Conservation (phyloP, 2,888 invertebrate genomes). For the Xanthorhoe spadicearia region DNA sequence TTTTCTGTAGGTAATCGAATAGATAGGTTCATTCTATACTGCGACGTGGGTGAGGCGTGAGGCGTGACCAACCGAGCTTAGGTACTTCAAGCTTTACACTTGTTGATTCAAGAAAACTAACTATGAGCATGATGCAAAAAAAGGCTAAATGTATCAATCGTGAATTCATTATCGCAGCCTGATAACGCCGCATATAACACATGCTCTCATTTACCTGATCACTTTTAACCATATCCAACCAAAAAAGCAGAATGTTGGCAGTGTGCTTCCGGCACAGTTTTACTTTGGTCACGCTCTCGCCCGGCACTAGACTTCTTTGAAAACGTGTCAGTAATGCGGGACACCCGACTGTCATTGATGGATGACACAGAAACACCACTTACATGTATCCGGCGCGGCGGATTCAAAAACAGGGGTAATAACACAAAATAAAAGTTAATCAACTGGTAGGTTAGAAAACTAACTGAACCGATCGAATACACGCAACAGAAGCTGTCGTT, state of each 20-base stretch:
- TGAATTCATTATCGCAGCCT: slow-evolving; percentile 6
- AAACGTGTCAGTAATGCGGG: slow-evolving; percentile 66
- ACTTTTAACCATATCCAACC: slow-evolving; percentile 65
- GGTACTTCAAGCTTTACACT: slow-evolving; percentile 50
- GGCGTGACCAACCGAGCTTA: slow-evolving; percentile 44
- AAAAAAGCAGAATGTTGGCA: slow-evolving; percentile 50
- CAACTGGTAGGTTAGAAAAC: slow-evolving; percentile 54
- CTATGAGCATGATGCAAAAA: slow-evolving; percentile 42
- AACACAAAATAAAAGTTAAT: slow-evolving; percentile 73
- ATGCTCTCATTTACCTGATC: slow-evolving; percentile 58
- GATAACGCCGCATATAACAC: slow-evolving; percentile 34
- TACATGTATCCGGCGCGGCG: slow-evolving; percentile 68
- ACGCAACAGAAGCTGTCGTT: slow-evolving; percentile 78
- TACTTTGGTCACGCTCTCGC: slow-evolving; percentile 63
- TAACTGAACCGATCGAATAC: slow-evolving; percentile 65
- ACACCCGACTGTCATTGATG: slow-evolving; percentile 64
- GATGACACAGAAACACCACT: slow-evolving; percentile 75
- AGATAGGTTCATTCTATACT: slow-evolving; percentile 5
- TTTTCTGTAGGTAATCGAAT: slow-evolving; percentile 5
- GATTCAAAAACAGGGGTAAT: slow-evolving; percentile 54
- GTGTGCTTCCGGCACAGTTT: slow-evolving; percentile 53
- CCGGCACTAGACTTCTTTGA: slow-evolving; percentile 59
- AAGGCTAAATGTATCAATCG: slow-evolving; percentile 16
- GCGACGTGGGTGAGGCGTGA: slow-evolving; percentile 43
- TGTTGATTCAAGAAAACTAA: slow-evolving; percentile 59